Evolutionary conservation across 2,113 vertebrate genomes (phyloP).

Genomic region (Lates calcarifer): DNA sequence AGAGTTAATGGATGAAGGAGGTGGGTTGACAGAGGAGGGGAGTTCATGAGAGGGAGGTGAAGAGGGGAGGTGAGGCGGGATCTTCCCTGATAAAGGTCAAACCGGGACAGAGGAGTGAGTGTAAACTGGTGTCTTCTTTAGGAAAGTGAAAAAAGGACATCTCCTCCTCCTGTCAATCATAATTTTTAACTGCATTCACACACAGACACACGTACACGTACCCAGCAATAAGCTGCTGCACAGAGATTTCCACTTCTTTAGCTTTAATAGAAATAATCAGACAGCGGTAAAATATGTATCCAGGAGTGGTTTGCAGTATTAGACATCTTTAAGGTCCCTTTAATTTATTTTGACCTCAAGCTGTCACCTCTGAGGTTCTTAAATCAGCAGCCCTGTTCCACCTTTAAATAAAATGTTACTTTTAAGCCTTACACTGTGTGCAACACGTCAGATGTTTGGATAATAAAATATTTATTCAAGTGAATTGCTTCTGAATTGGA

Average conservation of each 20-base stretch:
- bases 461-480: constrained; percentile 8
- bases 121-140: constrained; percentile 6
- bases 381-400: not conserved
- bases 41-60: not conserved
- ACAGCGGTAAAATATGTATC: constrained; percentile 34
- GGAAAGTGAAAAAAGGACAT: constrained; percentile 2
- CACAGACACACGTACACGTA: not conserved
- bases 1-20: not conserved
- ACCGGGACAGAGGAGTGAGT: not conserved
- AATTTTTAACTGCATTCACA: not conserved
- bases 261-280: constrained; percentile 18
- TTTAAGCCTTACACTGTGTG: constrained; percentile 12
- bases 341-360: constrained; percentile 36
- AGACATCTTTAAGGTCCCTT: constrained; percentile 10
- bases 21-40: constrained; percentile 6
- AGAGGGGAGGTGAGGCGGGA: not conserved
- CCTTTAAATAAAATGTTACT: constrained; percentile 5
- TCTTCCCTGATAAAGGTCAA: constrained; percentile 29
- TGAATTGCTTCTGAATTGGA: not conserved
- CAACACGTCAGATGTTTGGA: constrained; percentile 7
- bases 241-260: not conserved
- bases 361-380: constrained; percentile 23
- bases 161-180: not conserved
- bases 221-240: constrained; percentile 10
- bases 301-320: constrained; percentile 22